These are phyloP conservation scores for Amphibalanus amphitrite DNA, from an alignment of 1,140 invertebrate species.

Conservation along the genomic window DNA sequence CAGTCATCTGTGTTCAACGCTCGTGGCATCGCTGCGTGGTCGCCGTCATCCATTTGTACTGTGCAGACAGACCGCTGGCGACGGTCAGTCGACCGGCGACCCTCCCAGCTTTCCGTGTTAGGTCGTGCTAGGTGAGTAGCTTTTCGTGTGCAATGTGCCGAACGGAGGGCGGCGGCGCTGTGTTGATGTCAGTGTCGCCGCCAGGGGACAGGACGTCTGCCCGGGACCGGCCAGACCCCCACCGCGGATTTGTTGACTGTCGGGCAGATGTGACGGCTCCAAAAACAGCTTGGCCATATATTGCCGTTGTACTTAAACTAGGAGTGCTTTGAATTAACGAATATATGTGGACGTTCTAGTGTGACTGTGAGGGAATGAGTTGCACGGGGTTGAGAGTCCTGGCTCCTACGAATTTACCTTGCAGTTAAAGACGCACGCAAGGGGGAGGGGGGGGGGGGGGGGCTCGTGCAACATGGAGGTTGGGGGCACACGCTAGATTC, in stretches of 20 bases:
- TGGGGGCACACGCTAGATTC: too few species aligned
- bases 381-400: too few species aligned
- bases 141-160: not conserved
- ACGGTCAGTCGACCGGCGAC: too few species aligned
- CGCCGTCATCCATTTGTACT: not conserved
- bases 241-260: not conserved
- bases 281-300: not conserved
- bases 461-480: too few species aligned
- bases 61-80: too few species aligned
- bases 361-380: too few species aligned
- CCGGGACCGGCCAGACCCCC: too few species aligned
- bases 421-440: too few species aligned
- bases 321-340: conserved; percentile 1
- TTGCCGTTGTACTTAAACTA: not conserved
- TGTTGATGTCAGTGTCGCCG: not conserved
- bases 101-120: not conserved
- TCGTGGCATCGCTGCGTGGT: not conserved
- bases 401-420: too few species aligned
- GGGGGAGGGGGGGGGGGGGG: too few species aligned
- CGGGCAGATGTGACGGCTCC: not conserved
- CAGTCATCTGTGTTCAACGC: not conserved
- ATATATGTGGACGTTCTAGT: not conserved
- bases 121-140: not conserved
- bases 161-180: too few species aligned
- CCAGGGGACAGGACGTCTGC: too few species aligned